A percentile compares a stretch with the other conserved stretches of the same genome.
Evolutionary conservation across 2,113 vertebrate genomes (phyloP).

Genomic region (Etheostoma spectabile): DNA sequence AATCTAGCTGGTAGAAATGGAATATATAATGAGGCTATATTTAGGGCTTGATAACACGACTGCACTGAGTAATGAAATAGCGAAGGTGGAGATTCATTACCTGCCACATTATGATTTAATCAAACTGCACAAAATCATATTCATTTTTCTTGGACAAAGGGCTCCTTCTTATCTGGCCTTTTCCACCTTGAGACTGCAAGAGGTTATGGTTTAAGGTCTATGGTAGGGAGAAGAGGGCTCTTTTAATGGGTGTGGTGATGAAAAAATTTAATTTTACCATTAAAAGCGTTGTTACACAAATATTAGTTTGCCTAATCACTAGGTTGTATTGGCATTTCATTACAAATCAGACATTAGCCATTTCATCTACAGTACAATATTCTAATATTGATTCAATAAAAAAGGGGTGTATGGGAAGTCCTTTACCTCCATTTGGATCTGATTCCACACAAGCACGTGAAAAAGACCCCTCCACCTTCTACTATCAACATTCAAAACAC

Average conservation of each 20-base stretch:
- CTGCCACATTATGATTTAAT: conserved; percentile 86
- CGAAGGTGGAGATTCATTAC: conserved; percentile 83
- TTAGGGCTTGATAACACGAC: conserved; percentile 81
- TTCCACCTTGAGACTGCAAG: conserved; percentile 35
- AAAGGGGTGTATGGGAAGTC: not conserved
- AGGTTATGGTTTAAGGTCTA: conserved; percentile 40
- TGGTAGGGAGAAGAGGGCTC: conserved; percentile 13
- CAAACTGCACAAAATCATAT: conserved; percentile 81
- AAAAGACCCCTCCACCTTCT: not conserved
- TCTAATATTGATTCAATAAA: conserved; percentile 5
- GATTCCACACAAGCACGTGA: not conserved
- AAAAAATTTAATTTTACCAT: conserved; percentile 14
- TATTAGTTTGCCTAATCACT: conserved; percentile 6
- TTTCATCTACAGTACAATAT: not conserved
- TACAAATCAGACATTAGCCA: not conserved
- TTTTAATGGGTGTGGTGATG: conserved; percentile 41
- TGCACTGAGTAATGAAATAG: conserved; percentile 82
- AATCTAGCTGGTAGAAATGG: conserved; percentile 78
- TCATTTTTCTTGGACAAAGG: conserved; percentile 79
- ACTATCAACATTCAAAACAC: not conserved
- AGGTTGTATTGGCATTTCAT: not conserved
- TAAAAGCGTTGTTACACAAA: not conserved
- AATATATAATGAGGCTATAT: conserved; percentile 87
- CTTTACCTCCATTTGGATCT: conserved; percentile 10
- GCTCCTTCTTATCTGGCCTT: conserved; percentile 70